Base-by-base conservation (phyloP, 2,113 vertebrate species). In the Emydocephalus ijimae region DNA sequence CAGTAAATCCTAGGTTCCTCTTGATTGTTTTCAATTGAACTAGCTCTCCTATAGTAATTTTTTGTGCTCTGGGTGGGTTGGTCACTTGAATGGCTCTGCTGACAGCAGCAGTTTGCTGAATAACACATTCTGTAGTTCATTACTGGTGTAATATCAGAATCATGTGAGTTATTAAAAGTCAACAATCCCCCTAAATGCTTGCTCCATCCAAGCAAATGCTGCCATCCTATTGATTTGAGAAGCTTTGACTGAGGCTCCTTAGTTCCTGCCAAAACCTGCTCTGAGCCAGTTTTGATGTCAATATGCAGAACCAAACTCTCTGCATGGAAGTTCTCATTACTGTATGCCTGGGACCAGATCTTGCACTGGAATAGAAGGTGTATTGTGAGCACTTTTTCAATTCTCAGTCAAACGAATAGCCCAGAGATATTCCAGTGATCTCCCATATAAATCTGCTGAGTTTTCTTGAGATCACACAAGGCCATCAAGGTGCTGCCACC, bases 71-170 rank as follows among this genome's bases (percentile, higher is more conserved):
- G 50, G 56, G 50, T 10, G 21, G 7, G 20, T 15, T 91, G 81
- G 56, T 55, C 88, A 7, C 34, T 92, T 89, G n/a, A 74, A 90
- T 64, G 81, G 88, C 24, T 90, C 87, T 91, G 87, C 69, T 91
- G 90, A 93, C 9, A 23, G 43, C 26, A 39, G 26, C 34, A 29
- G 52, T 92, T 93, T 85, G 88, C 93, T 87, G 88, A 90, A 23
- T 57, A 48, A 7, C 12, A 21, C 91, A 87, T 74, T 69, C 88
- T 26, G 3, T 64, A 11, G 26, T 34, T 55, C n/a, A 39, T 64
- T 91, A 48, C 20, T 50, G n/a, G 24, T 1, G 5, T 7, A 26
- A 69, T 69, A 69, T 69, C 14, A 18, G 29, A 69, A 18, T 89
- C n/a, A n/a, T 93, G 34, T 91, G 55, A 56, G 43, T 90, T 45